A percentile compares a stretch with the other conserved stretches of the same genome.
Evolutionary conservation across 2,888 invertebrate species (phyloP).

Genomic region (Athripsodes cinereus): DNA sequence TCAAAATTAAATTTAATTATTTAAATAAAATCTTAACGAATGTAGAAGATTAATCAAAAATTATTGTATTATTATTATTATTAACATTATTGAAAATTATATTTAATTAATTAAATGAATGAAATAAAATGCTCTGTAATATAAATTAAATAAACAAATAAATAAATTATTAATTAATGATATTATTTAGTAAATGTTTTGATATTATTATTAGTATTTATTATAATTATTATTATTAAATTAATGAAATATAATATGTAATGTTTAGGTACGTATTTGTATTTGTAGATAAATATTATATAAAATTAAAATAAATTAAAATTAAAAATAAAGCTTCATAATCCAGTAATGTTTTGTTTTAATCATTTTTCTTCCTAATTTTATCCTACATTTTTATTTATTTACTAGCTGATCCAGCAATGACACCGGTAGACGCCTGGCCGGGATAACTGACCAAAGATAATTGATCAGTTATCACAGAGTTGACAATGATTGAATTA

Average conservation of each 20-base stretch:
- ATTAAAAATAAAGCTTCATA: slow-evolving; percentile 1
- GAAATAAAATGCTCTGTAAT: neutral
- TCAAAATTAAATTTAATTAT: neutral
- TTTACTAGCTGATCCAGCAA: too few species aligned
- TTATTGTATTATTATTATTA: neutral
- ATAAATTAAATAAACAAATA: neutral
- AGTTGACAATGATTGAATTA: too few species aligned
- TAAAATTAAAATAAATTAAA: neutral
- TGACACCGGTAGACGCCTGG: too few species aligned
- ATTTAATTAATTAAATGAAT: neutral
- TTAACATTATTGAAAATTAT: neutral
- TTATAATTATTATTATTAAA: too few species aligned
- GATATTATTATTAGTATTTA: neutral
- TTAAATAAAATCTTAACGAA: neutral
- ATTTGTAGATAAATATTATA: neutral
- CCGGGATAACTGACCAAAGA: too few species aligned
- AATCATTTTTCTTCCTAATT: neutral
- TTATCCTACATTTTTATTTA: too few species aligned
- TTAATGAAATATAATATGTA: too few species aligned
- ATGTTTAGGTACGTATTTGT: neutral
- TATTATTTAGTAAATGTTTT: neutral
- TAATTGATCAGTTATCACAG: too few species aligned
- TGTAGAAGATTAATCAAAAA: neutral
- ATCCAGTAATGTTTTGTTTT: neutral
- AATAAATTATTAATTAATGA: neutral